Percentiles rank a stretch among this genome's conserved stretches.
phyloP scores from a whole-genome alignment of 2,888 invertebrate species.

The Diarsia brunnea region DNA sequence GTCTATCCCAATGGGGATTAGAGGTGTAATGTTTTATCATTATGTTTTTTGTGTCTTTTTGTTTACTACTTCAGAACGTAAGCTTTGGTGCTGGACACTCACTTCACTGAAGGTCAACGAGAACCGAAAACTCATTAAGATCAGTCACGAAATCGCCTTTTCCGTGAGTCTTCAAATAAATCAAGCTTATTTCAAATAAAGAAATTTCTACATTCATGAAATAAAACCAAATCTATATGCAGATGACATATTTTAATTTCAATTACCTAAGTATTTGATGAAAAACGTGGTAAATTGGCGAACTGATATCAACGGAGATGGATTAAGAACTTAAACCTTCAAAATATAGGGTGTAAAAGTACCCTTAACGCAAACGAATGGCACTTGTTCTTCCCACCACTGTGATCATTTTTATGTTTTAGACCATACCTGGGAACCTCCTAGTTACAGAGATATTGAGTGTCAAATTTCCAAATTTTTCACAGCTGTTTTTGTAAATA shows the following conservation, averaged over 20 bases:
- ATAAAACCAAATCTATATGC: not conserved
- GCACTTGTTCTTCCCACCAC: too few species aligned
- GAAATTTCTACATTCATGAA: slow-evolving; percentile 1
- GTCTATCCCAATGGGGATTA: too few species aligned
- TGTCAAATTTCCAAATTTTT: too few species aligned
- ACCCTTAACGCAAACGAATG: too few species aligned
- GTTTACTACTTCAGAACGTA: not conserved
- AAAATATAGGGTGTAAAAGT: too few species aligned
- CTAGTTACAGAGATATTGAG: too few species aligned
- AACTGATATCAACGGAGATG: not conserved
- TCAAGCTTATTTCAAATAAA: slow-evolving; percentile 18
- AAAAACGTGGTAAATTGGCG: not conserved
- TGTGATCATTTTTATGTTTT: too few species aligned
- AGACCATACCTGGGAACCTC: too few species aligned
- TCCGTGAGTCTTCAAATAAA: slow-evolving; percentile 47
- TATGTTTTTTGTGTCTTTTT: not conserved
- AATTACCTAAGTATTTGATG: not conserved
- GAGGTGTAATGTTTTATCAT: too few species aligned
- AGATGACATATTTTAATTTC: not conserved
- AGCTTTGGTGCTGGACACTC: slow-evolving; percentile 8
- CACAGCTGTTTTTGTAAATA: too few species aligned
- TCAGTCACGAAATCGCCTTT: slow-evolving; percentile 51
- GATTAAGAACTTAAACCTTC: not conserved
- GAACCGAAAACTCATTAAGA: slow-evolving; percentile 45
- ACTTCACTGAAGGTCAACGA: slow-evolving; percentile 13